Evolutionary conservation across 1,140 invertebrate genomes (phyloP).

Genomic region (Euura lappo): DNA sequence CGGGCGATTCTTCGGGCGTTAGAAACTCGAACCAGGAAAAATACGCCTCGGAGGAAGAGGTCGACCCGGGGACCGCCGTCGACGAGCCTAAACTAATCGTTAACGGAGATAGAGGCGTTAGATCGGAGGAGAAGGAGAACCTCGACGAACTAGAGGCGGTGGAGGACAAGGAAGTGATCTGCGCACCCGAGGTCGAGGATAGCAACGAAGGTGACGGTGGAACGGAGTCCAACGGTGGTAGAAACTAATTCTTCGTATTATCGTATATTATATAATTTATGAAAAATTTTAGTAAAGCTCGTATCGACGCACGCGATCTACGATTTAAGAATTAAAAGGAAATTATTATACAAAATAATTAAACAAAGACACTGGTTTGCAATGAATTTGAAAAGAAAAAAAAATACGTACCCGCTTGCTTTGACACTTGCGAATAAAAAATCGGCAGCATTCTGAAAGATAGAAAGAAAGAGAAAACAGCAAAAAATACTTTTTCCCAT

Average conservation of each 20-base stretch:
- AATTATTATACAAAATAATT: too few relatives aligned
- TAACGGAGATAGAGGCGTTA: not conserved
- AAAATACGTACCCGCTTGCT: too few relatives aligned
- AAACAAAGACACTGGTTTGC: too few relatives aligned
- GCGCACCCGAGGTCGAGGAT: constrained; percentile 21
- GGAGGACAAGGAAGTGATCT: constrained; percentile 10
- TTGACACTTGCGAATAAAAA: too few relatives aligned
- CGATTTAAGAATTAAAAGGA: too few relatives aligned
- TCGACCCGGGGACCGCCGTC: not conserved
- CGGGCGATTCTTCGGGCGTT: not conserved
- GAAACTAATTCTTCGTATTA: constrained; percentile 22
- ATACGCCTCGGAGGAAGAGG: constrained; percentile 5
- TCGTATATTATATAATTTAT: constrained; percentile 7
- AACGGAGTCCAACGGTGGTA: constrained; percentile 10
- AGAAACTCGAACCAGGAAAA: constrained; percentile 32
- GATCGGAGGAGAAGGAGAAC: constrained; percentile 14
- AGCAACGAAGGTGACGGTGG: constrained; percentile 22
- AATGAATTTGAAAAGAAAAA: too few relatives aligned
- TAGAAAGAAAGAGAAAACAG: too few relatives aligned
- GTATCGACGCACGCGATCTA: constrained; percentile 1
- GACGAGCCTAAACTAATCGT: not conserved
- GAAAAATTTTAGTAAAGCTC: not conserved
- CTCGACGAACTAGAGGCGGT: constrained; percentile 7
- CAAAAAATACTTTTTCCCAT: too few relatives aligned
- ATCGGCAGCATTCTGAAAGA: too few relatives aligned